Evolutionary conservation across 92 coral and sea anemone species (phyloP).

Genomic region (Isaurus tuberculatus): DNA sequence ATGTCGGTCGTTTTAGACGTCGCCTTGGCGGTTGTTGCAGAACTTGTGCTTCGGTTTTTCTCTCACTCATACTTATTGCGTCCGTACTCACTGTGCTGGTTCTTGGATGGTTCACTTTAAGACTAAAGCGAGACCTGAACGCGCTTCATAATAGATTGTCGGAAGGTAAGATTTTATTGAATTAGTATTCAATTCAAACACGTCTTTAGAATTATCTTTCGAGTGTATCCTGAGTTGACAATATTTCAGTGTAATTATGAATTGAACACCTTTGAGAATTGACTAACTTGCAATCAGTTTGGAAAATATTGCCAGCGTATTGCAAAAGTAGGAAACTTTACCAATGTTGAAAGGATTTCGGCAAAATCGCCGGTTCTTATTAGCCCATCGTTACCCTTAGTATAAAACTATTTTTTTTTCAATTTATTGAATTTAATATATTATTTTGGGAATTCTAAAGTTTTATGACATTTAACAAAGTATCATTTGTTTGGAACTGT

Average conservation of each 20-base stretch:
- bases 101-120: constrained; percentile 85
- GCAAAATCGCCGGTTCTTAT: too few relatives aligned
- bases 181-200: constrained; percentile 28
- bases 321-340: too few relatives aligned
- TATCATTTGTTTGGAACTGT: too few relatives aligned
- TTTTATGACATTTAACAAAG: too few relatives aligned
- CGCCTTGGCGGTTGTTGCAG: constrained; percentile 86
- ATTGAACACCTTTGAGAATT: not conserved
- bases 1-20: constrained; percentile 54
- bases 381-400: too few relatives aligned
- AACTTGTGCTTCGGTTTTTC: constrained; percentile 84
- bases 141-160: constrained; percentile 73
- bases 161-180: constrained; percentile 68
- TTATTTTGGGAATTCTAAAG: too few relatives aligned
- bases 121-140: constrained; percentile 87
- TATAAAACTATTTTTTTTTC: too few relatives aligned
- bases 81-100: constrained; percentile 86
- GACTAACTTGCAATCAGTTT: not conserved
- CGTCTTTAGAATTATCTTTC: not conserved
- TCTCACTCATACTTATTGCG: constrained; percentile 82
- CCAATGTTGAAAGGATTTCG: too few relatives aligned
- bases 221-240: constrained; percentile 39
- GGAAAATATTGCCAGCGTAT: not conserved
- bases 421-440: too few relatives aligned
- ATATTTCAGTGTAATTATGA: constrained; percentile 9